phyloP scores from a whole-genome alignment of 64 coral and sea anemone genomes.

The Pocillopora verrucosa region DNA sequence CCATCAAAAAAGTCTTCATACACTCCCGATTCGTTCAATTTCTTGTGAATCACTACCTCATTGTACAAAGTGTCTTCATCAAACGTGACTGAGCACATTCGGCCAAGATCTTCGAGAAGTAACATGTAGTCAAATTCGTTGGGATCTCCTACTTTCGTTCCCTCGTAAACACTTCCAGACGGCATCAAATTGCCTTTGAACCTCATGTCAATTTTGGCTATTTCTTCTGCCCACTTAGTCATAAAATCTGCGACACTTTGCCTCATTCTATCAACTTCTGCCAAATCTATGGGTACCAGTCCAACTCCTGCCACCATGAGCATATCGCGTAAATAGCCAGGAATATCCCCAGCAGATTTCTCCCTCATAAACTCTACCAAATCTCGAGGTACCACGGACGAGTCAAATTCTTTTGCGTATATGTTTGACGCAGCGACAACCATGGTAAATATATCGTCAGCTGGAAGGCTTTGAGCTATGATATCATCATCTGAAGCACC shows the following conservation, averaged over 20 bases:
- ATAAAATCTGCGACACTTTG: conserved; percentile 12
- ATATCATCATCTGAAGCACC: background rate
- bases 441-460: conserved; percentile 37
- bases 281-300: background rate
- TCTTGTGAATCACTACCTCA: conserved; percentile 4
- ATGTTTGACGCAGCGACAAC: conserved; percentile 14
- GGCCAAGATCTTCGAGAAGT: conserved; percentile 9
- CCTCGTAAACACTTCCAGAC: conserved; percentile 52
- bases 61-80: conserved; percentile 7
- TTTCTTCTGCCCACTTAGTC: background rate
- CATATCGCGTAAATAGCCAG: conserved; percentile 30
- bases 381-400: background rate
- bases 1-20: conserved; percentile 27
- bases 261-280: background rate
- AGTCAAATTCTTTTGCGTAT: background rate
- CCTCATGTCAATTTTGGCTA: conserved; percentile 37
- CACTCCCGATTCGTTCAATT: background rate
- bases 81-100: conserved; percentile 15
- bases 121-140: conserved; percentile 69
- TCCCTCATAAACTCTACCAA: conserved; percentile 7
- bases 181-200: conserved; percentile 23
- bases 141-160: conserved; percentile 40
- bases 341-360: conserved; percentile 16
- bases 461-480: conserved; percentile 27
- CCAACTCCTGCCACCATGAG: conserved; percentile 19